Conservation (phyloP, 2,888 invertebrate species). For the Pandemis cinnamomeana region DNA sequence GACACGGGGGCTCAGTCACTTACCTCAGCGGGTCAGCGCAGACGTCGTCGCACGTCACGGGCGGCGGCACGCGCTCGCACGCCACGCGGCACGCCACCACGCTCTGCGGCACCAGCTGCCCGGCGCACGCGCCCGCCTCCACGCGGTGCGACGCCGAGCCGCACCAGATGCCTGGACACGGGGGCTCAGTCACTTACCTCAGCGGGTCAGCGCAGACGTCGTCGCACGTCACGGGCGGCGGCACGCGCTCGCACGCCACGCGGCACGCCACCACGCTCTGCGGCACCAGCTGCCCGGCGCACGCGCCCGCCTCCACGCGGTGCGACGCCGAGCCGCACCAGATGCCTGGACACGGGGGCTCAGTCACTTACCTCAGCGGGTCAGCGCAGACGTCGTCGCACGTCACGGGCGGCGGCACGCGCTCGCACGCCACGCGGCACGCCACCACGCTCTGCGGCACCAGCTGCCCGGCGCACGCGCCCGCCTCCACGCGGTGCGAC, state of each 20-base stretch:
- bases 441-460: conserved; percentile 68
- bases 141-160: conserved; percentile 73
- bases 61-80: conserved; percentile 56
- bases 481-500: conserved; percentile 73
- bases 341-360: conserved; percentile 67
- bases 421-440: conserved; percentile 67
- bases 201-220: conserved; percentile 69
- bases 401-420: conserved; percentile 51
- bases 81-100: conserved; percentile 67
- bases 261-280: conserved; percentile 66
- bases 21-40: conserved; percentile 73
- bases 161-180: conserved; percentile 74
- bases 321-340: conserved; percentile 77
- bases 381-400: conserved; percentile 69
- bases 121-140: conserved; percentile 75
- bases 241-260: conserved; percentile 62
- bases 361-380: conserved; percentile 70
- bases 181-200: no score
- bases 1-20: no score
- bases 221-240: conserved; percentile 60
- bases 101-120: conserved; percentile 69
- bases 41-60: conserved; percentile 63
- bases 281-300: conserved; percentile 73
- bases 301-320: conserved; percentile 74
- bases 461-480: conserved; percentile 73